These are phyloP conservation scores for Maniola jurtina DNA, from an alignment of 1,140 invertebrate genomes.

Conservation along the genomic window DNA sequence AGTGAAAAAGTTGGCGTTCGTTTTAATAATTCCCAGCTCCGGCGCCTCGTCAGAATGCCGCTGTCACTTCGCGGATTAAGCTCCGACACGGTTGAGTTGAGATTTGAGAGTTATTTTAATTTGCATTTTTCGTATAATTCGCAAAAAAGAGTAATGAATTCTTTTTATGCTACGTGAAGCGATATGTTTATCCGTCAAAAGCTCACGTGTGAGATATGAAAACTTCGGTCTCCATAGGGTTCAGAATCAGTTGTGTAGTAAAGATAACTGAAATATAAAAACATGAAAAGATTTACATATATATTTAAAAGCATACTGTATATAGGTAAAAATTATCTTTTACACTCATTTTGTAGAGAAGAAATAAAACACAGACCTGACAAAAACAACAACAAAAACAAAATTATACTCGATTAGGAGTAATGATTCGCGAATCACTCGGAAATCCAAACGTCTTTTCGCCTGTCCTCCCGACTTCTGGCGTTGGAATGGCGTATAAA, in stretches of 20 bases:
- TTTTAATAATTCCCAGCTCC: slow-evolving; percentile 78
- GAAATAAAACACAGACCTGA: slow-evolving; percentile 17
- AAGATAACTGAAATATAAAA: neutral
- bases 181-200: slow-evolving; percentile 27
- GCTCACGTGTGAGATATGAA: slow-evolving; percentile 53
- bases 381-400: slow-evolving; percentile 59
- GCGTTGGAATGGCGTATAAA: slow-evolving; percentile 67
- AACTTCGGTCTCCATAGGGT: neutral
- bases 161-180: slow-evolving; percentile 32
- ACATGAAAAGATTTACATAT: slow-evolving; percentile 9
- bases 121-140: slow-evolving; percentile 71
- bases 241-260: neutral
- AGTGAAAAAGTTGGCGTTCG: slow-evolving; percentile 79
- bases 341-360: no score
- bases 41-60: slow-evolving; percentile 78
- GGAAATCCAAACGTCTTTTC: slow-evolving; percentile 68
- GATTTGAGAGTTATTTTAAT: slow-evolving; percentile 78
- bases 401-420: slow-evolving; percentile 67
- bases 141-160: slow-evolving; percentile 45
- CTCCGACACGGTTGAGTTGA: slow-evolving; percentile 76
- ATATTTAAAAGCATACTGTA: no score
- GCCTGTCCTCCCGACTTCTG: slow-evolving; percentile 58
- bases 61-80: slow-evolving; percentile 78
- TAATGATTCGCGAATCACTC: slow-evolving; percentile 68
- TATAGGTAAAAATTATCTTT: neutral